Evolutionary conservation across 2,797 vertebrate genomes (phyloP), one percentile per base, ranked within the genome.

Genomic region (Lindbergichthys nudifrons): DNA sequence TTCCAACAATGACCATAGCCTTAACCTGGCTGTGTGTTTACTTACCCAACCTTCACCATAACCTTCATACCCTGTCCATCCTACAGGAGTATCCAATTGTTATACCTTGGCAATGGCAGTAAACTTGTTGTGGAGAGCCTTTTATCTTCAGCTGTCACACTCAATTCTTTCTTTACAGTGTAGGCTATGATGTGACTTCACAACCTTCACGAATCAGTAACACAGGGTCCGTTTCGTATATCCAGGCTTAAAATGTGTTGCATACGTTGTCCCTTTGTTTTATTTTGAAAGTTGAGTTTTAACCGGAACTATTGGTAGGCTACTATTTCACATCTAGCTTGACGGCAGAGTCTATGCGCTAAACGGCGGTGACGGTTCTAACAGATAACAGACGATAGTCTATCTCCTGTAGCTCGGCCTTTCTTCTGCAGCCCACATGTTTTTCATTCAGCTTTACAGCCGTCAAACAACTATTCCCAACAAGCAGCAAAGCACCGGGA

Each of bases 241-340:
- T 46, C 26, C 30, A 15, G 3, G 3, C 12, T 9, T 14, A 19
- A 3, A 36, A 23, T 36, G 23, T 11, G 32, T 16, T 56, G 14
- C 50, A n/a, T 36, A 36, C 32, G 2, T 39, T 18, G 39, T 39
- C 16, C 1, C 12, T 1, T 18, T 2, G 5, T 46, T 5, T 76
- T 73, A 73, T 21, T 81, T 68, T 72, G 64, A 68, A 71, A 43
- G 43, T 6, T 42, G 21, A 3, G 6, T 23, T 48, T 10, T 23
- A 41, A 32, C 23, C 21, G 36, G 63, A 79, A 36, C 15, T 36
- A 6, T 13, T 7, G 5, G 10, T n/a, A n/a, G n/a, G n/a, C n/a
- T 12, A 1, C 9, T 19, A 12, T 32, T 10, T 59, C 15, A 32
- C 10, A 1, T n/a, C 14, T 3, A 15, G 2, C 3, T 54, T 65